Percentiles rank a stretch among this genome's conserved stretches.
Conservation (phyloP, 2,888 invertebrate genomes). For the Rapana venosa region DNA sequence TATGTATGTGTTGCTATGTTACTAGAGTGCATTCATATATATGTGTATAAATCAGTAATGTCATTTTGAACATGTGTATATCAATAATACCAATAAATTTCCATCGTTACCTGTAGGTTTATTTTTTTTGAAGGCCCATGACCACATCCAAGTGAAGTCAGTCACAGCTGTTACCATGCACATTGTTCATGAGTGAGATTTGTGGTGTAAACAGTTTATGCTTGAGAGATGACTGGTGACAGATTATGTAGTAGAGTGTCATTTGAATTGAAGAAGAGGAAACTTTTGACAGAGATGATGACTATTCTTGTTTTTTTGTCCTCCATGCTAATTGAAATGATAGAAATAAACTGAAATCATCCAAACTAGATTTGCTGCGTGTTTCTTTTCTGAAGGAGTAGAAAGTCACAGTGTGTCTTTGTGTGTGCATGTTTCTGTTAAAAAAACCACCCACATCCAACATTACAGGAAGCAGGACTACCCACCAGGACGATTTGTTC, state of each 20-base stretch:
- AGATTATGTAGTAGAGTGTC: background rate
- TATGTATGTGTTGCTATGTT: background rate
- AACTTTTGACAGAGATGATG: slow-evolving; percentile 13
- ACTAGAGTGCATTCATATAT: background rate
- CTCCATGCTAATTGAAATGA: slow-evolving; percentile 17
- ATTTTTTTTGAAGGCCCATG: background rate
- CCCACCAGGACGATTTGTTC: background rate
- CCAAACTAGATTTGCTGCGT: background rate
- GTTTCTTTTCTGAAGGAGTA: background rate
- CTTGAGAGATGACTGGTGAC: background rate
- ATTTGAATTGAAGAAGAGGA: slow-evolving; percentile 16
- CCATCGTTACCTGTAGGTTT: background rate
- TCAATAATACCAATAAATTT: background rate
- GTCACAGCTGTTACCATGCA: background rate
- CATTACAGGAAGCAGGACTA: background rate
- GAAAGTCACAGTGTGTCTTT: background rate
- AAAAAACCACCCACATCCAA: background rate
- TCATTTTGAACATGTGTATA: background rate
- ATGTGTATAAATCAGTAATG: background rate
- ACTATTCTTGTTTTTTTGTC: slow-evolving; percentile 17
- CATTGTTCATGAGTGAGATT: slow-evolving; percentile 2
- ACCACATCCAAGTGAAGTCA: background rate
- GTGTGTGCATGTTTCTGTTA: background rate
- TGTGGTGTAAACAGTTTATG: background rate
- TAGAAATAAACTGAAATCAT: slow-evolving; percentile 29